Conservation (phyloP, 2,888 invertebrate genomes). For the Eudemis profundana region DNA sequence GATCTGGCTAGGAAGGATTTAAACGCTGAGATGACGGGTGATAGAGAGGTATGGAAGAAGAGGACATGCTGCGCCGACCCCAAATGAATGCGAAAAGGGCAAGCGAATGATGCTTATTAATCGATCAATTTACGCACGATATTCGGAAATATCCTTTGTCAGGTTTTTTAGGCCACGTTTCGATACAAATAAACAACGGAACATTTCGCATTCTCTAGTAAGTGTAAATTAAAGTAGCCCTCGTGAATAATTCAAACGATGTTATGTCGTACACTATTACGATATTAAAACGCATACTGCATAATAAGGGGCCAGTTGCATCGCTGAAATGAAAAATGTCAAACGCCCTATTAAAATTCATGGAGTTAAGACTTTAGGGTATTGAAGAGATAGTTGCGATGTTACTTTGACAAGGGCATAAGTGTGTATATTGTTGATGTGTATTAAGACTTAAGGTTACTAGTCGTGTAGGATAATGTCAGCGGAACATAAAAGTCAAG, state of each 20-base stretch:
- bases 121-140: constrained; percentile 13
- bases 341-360: constrained; percentile 2
- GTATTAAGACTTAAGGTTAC: constrained; percentile 7
- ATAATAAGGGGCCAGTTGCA: constrained; percentile 32
- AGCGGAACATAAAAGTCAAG: constrained; percentile 28
- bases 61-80: too few relatives aligned
- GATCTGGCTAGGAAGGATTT: too few relatives aligned
- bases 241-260: constrained; percentile 38
- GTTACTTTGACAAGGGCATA: constrained; percentile 5
- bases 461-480: constrained; percentile 13
- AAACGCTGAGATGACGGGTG: too few relatives aligned
- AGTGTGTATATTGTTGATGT: background rate
- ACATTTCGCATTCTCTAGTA: constrained; percentile 28
- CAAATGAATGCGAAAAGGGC: too few relatives aligned
- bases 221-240: constrained; percentile 30
- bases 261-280: constrained; percentile 35
- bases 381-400: constrained; percentile 10
- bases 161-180: constrained; percentile 13
- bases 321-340: constrained; percentile 23
- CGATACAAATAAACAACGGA: constrained; percentile 22
- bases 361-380: background rate
- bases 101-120: too few relatives aligned
- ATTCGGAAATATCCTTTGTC: constrained; percentile 21
- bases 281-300: constrained; percentile 41
- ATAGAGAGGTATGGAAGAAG: too few relatives aligned